Percentiles rank a stretch among this genome's conserved stretches.
phyloP scores from a whole-genome alignment of 2,797 vertebrate species.

The Ispidina picta region DNA sequence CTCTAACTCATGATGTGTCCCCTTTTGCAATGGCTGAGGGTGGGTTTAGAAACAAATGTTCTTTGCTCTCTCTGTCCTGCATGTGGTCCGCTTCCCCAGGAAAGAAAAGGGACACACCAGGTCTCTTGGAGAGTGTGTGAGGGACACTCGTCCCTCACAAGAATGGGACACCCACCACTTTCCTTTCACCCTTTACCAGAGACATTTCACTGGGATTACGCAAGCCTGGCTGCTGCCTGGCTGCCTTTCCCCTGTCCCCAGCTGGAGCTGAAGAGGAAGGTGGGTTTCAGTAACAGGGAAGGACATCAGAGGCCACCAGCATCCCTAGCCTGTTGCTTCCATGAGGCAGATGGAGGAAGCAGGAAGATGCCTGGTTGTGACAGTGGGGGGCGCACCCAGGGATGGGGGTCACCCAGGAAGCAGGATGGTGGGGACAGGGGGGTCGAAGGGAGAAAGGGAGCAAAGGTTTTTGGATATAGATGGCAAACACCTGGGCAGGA shows the following conservation, averaged over 20 bases:
- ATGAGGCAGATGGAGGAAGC: neutral
- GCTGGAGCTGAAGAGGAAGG: neutral
- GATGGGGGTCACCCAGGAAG: neutral
- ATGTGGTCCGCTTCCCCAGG: neutral
- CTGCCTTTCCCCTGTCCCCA: neutral
- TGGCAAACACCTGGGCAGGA: neutral
- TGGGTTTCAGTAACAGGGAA: neutral
- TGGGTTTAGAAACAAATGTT: neutral
- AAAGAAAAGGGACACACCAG: neutral
- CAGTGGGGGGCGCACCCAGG: accelerated
- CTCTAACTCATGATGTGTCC: neutral
- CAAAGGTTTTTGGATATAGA: neutral
- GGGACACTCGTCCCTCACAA: accelerated
- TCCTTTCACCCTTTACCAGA: neutral
- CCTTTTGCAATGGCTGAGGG: neutral
- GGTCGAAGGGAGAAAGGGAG: neutral
- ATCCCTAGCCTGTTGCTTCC: neutral
- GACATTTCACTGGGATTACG: neutral
- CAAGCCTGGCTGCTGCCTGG: neutral
- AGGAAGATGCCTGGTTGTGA: neutral
- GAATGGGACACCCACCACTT: neutral
- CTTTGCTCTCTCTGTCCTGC: neutral
- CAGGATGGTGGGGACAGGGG: neutral
- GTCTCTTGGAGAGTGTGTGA: neutral
- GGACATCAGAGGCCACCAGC: neutral